phyloP scores from a whole-genome alignment of 2,797 vertebrate genomes.

The Adelosebastes latens region DNA sequence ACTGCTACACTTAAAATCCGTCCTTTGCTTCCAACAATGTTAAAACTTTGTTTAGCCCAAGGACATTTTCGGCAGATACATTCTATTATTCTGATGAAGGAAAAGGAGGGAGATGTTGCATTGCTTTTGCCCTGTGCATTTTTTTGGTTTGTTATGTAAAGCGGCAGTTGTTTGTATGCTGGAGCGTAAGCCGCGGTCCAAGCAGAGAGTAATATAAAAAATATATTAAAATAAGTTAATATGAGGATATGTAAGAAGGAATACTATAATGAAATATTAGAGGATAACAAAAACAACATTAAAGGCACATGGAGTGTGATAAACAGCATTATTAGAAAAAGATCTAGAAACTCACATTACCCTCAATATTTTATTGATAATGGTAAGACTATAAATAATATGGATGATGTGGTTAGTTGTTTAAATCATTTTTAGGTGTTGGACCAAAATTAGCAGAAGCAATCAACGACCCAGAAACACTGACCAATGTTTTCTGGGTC shows the following conservation, averaged over 20 bases:
- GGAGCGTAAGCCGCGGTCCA: not conserved
- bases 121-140: not conserved
- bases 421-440: not conserved
- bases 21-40: conserved; percentile 45
- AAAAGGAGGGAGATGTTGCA: not conserved
- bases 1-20: conserved; percentile 44
- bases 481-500: not conserved
- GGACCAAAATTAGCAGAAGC: not conserved
- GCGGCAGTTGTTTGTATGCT: conserved; percentile 19
- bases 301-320: not conserved
- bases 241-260: not conserved
- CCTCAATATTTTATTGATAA: too few relatives aligned
- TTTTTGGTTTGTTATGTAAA: conserved; percentile 7
- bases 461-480: not conserved
- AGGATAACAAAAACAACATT: not conserved
- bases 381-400: too few relatives aligned
- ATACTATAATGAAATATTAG: not conserved
- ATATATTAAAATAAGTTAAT: too few relatives aligned
- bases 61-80: conserved; percentile 31
- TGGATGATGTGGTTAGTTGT: too few relatives aligned
- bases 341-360: not conserved
- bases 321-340: not conserved
- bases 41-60: conserved; percentile 51
- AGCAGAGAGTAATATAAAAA: not conserved
- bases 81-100: conserved; percentile 14